These are phyloP conservation scores for Platichthys flesus DNA, from an alignment of 2,113 vertebrate genomes.

Conservation along the genomic window DNA sequence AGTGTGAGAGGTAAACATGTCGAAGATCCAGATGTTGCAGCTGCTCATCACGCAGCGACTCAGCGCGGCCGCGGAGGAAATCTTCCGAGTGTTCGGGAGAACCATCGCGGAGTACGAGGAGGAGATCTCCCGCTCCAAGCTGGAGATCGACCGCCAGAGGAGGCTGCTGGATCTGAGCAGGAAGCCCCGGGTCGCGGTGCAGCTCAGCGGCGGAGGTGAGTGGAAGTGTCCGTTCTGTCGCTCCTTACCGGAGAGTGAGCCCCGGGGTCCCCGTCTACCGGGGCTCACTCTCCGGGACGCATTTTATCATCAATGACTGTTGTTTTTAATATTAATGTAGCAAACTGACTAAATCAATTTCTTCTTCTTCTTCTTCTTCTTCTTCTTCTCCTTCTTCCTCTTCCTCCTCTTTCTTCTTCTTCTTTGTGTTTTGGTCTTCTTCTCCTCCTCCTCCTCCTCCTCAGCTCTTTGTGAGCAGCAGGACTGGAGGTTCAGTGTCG, in stretches of 20 bases:
- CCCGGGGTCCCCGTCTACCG: no score
- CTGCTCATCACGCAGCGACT: slow-evolving; percentile 65
- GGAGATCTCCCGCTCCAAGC: slow-evolving; percentile 52
- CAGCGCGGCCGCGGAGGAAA: slow-evolving; percentile 54
- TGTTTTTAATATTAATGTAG: no score
- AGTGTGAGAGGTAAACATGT: slow-evolving; percentile 35
- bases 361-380: no score
- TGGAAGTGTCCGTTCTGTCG: no score
- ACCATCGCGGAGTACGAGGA: slow-evolving; percentile 59
- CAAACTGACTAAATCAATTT: no score
- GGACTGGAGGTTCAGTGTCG: neutral
- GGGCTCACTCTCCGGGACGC: no score
- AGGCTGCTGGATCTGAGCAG: slow-evolving; percentile 43
- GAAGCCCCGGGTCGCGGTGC: slow-evolving; percentile 21
- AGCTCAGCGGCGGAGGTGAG: neutral
- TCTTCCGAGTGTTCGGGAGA: slow-evolving; percentile 59
- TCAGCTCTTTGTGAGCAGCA: slow-evolving; percentile 14
- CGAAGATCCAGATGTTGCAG: slow-evolving; percentile 53
- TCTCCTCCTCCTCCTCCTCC: no score
- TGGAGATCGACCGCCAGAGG: slow-evolving; percentile 51
- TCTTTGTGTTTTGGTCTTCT: no score
- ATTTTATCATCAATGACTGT: no score
- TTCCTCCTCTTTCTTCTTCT: no score
- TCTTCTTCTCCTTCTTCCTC: no score
- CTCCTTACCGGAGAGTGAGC: no score